Base-by-base conservation (phyloP, 2,888 invertebrate species). In the Ptilodon capucinus region DNA sequence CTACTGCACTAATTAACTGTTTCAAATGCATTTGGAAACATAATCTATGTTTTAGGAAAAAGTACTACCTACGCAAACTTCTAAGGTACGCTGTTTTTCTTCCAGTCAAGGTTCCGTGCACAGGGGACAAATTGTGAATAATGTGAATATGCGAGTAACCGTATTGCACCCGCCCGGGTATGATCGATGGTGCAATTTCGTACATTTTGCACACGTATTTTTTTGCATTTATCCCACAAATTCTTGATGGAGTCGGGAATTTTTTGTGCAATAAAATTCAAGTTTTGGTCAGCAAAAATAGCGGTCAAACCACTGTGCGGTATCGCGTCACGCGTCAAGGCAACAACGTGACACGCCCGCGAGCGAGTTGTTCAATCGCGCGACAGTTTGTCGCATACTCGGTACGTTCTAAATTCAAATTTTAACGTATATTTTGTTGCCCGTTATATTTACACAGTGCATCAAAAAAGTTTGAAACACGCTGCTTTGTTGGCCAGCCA, bases 111-210 rank as follows among this genome's bases (percentile, higher is more conserved):
- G 63, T 57, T 60, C 57, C 52, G 50, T 51, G 46, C 53, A 66
- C 45, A 58, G 57, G 60, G 71, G 71, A 78, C 77, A 79, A 77
- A 84, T 82, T 80, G 80, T 82, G 79, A 81, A 81, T 82, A 78
- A 81, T 79, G 76, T 63, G 71, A 76, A 72, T 74, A 71, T 61
- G 62, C 59, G 53, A 61, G 59, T 64, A 59, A 51, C 59, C 59
- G 54, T 65, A 60, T 64, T 62, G 68, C 64, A 14, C 32, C 14
- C 59, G 42, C 58, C 47, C 61, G 57, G 58, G 48, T 67, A 67
- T 80, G 83, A 82, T 81, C 60, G 82, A 82, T 81, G 73, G 59
- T 51, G 51, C 38, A 48, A 48, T 48, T 50, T 48, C 30, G 30
- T 41, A 41, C 28, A 30, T 44, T 42, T 19, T 25, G 19, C 32